phyloP scores from a whole-genome alignment of 2,113 vertebrate genomes.

The Candoia aspera region DNA sequence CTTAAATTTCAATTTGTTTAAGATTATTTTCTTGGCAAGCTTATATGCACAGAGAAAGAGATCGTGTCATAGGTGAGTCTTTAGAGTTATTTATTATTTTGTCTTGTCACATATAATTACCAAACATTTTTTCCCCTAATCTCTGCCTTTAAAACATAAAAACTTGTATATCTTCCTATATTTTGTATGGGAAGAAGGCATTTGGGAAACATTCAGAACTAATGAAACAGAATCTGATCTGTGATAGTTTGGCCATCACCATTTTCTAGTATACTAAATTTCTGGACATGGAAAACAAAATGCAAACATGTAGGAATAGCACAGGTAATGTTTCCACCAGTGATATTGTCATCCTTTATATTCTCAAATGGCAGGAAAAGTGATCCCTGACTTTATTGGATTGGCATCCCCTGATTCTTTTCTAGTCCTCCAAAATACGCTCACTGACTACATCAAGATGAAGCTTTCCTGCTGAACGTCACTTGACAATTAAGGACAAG shows the following conservation, averaged over 20 bases:
- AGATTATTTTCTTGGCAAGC: slow-evolving; percentile 21
- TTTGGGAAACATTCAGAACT: not conserved
- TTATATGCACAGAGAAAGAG: not conserved
- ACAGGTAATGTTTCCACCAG: not conserved
- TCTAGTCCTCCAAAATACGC: not conserved
- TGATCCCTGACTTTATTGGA: not conserved
- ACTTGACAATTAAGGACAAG: not conserved
- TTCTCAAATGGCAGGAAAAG: not conserved
- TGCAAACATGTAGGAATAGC: not conserved
- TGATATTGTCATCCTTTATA: not conserved
- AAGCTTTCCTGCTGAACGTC: not conserved
- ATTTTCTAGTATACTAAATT: not conserved
- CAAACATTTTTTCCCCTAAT: not conserved
- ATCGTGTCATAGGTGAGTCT: slow-evolving; percentile 66
- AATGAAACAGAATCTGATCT: not conserved
- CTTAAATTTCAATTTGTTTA: not conserved
- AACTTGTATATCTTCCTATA: not conserved
- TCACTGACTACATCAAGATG: not conserved
- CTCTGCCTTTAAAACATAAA: not conserved
- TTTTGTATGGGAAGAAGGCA: not conserved
- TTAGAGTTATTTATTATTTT: slow-evolving; percentile 35
- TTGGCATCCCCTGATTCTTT: not conserved
- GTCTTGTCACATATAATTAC: not conserved
- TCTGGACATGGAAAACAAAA: not conserved
- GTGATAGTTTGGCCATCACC: not conserved